phyloP scores from a whole-genome alignment of 2,113 vertebrate genomes.

The Proterorhinus semilunaris region DNA sequence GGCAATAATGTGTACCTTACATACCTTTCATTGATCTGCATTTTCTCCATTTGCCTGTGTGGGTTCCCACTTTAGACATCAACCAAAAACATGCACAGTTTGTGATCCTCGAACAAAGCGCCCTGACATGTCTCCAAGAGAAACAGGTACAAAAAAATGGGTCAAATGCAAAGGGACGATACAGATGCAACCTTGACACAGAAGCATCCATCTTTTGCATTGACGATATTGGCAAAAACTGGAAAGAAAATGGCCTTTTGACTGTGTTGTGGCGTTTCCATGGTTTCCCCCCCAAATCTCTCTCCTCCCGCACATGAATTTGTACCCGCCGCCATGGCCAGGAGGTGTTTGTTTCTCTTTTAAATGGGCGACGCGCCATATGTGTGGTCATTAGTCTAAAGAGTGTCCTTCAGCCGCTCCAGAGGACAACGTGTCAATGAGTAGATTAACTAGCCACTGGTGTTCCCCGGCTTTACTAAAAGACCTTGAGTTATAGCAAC shows the following conservation, averaged over 20 bases:
- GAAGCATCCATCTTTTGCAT: background rate
- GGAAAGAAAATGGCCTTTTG: constrained; percentile 8
- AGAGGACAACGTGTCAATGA: constrained; percentile 79
- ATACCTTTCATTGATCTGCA: no score
- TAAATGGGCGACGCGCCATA: constrained; percentile 73
- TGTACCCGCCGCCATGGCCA: constrained; percentile 58
- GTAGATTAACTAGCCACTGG: constrained; percentile 73
- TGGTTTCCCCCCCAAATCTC: constrained; percentile 33
- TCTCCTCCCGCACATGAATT: constrained; percentile 35
- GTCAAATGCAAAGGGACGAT: no score
- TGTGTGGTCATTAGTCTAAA: constrained; percentile 79
- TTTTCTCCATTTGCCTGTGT: no score
- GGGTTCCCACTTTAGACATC: no score
- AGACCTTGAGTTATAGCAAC: constrained; percentile 77
- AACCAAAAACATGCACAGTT: no score
- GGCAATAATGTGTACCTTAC: no score
- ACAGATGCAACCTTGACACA: no score
- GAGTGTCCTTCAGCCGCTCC: constrained; percentile 74
- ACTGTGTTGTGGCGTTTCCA: constrained; percentile 15
- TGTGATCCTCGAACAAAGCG: no score
- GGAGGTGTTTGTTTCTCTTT: constrained; percentile 80
- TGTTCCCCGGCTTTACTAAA: constrained; percentile 63
- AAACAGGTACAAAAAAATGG: no score
- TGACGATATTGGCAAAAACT: constrained; percentile 24
- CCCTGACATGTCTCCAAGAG: no score